Evolutionary conservation across 2,888 invertebrate genomes (phyloP).

Genomic region (Noctuana brunneofusca): DNA sequence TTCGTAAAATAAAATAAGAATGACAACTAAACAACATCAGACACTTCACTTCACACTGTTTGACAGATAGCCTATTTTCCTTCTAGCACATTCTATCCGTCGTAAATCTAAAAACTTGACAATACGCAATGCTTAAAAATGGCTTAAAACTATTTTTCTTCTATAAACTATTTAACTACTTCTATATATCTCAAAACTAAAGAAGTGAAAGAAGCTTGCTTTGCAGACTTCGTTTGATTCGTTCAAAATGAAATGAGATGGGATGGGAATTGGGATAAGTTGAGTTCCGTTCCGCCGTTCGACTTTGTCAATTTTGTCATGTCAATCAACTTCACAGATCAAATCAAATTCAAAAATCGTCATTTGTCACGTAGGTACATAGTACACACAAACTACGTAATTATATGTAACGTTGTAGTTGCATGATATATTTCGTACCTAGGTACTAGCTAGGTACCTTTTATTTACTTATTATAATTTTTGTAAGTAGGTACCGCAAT

Average conservation of each 20-base stretch:
- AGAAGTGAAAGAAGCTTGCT: slow-evolving; percentile 29
- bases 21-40: slow-evolving; percentile 51
- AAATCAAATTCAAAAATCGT: too few relatives aligned
- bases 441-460: too few relatives aligned
- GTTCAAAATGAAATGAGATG: background rate
- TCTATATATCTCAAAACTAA: slow-evolving; percentile 6
- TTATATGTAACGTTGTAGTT: too few relatives aligned
- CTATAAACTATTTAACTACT: slow-evolving; percentile 15
- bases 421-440: too few relatives aligned
- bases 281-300: too few relatives aligned
- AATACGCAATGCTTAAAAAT: background rate
- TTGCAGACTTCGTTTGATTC: background rate
- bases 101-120: background rate
- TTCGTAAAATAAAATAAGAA: slow-evolving; percentile 47
- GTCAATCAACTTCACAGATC: too few relatives aligned
- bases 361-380: too few relatives aligned
- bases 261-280: too few relatives aligned
- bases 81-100: slow-evolving; percentile 57
- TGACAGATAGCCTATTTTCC: slow-evolving; percentile 42
- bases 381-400: too few relatives aligned
- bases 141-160: slow-evolving; percentile 1
- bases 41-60: slow-evolving; percentile 33
- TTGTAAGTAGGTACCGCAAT: too few relatives aligned
- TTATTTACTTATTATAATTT: too few relatives aligned
- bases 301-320: too few relatives aligned